Evolutionary conservation across 2,888 invertebrate genomes (phyloP).

Genomic region (Therioaphis trifolii): DNA sequence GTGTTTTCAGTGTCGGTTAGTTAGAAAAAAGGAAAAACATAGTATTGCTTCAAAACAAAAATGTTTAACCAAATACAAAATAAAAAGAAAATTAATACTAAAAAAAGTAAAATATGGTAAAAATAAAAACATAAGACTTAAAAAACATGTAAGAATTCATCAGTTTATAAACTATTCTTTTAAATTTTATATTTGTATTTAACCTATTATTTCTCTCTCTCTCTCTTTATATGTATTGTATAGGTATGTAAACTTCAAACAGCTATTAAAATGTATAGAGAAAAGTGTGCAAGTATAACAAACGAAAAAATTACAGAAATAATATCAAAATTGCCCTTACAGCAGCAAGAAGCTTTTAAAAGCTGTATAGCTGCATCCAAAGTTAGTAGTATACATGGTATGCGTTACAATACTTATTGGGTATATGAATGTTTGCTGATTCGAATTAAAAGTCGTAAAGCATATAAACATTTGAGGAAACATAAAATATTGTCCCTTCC

Average conservation of each 20-base stretch:
- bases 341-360: too few species aligned
- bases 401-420: too few species aligned
- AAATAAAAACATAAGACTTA: not conserved
- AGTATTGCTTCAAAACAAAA: slow-evolving; percentile 9
- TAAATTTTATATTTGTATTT: not conserved
- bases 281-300: not conserved
- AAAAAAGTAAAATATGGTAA: slow-evolving; percentile 13
- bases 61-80: slow-evolving; percentile 13
- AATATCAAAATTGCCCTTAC: too few species aligned
- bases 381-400: too few species aligned
- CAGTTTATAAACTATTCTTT: slow-evolving; percentile 6
- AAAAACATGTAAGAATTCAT: not conserved
- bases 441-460: too few species aligned
- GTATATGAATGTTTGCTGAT: too few species aligned
- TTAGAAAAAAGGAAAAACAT: not conserved
- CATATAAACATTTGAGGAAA: too few species aligned
- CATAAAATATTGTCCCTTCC: too few species aligned
- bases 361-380: too few species aligned
- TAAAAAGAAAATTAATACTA: slow-evolving; percentile 14
- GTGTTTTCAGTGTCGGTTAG: too few species aligned
- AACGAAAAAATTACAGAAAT: too few species aligned
- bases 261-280: not conserved
- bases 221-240: not conserved
- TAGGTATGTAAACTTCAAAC: slow-evolving; percentile 6
- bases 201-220: not conserved